These are phyloP conservation scores for Haliaeetus leucogaster DNA, from an alignment of 2,113 vertebrate genomes.

Conservation along the genomic window DNA sequence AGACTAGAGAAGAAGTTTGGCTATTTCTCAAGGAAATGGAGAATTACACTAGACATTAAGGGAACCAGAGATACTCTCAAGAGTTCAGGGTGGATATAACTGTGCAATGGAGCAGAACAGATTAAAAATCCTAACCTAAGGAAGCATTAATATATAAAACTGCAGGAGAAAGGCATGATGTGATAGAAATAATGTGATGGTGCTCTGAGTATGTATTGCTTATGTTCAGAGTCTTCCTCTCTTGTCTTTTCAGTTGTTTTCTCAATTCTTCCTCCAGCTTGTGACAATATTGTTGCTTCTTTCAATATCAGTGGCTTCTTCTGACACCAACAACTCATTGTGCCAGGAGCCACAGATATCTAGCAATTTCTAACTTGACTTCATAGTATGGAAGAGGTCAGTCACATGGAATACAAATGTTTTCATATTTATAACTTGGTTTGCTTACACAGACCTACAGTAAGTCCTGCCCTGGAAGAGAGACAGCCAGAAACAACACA, in stretches of 20 bases:
- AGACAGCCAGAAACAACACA: not conserved
- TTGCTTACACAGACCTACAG: not conserved
- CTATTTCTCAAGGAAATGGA: slow-evolving; percentile 18
- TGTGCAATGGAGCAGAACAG: slow-evolving; percentile 29
- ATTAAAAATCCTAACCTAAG: slow-evolving; percentile 40
- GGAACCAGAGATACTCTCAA: slow-evolving; percentile 7
- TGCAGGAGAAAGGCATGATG: not conserved
- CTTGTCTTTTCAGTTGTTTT: not conserved
- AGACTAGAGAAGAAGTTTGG: slow-evolving; percentile 13
- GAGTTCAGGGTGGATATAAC: slow-evolving; percentile 12
- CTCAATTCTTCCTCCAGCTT: not conserved
- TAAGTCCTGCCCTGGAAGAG: not conserved
- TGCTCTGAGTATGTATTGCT: not conserved
- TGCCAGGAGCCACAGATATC: not conserved
- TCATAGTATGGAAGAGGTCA: not conserved
- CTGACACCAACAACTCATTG: not conserved
- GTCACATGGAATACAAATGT: not conserved
- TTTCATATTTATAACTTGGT: not conserved
- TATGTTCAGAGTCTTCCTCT: not conserved
- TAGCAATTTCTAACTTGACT: not conserved
- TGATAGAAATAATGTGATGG: not conserved
- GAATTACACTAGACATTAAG: not conserved
- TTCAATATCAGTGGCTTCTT: not conserved
- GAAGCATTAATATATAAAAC: slow-evolving; percentile 19
- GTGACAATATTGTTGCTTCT: not conserved